Percentiles rank a stretch among this genome's conserved stretches.
Evolutionary conservation across 2,113 vertebrate species (phyloP).

Genomic region (Poecile atricapillus): DNA sequence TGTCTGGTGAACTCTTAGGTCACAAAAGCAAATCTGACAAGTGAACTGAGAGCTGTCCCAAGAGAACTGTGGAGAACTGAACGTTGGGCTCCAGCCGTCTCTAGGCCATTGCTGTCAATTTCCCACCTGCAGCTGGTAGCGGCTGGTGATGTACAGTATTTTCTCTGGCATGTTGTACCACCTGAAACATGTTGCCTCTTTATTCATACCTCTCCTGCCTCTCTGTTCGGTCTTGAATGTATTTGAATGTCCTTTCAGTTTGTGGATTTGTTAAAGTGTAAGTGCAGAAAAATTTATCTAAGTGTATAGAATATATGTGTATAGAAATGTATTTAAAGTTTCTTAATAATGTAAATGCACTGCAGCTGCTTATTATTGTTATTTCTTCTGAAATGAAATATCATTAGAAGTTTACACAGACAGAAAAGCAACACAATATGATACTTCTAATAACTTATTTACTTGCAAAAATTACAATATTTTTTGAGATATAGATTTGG

Average conservation of each 20-base stretch:
- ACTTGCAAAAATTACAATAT: neutral
- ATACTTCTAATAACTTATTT: slow-evolving; percentile 16
- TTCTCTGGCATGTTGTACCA: neutral
- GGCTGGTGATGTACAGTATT: neutral
- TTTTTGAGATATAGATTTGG: neutral
- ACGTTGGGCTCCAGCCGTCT: neutral
- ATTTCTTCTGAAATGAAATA: neutral
- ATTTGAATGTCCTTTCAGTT: neutral
- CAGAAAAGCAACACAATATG: neutral
- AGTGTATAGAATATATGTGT: neutral
- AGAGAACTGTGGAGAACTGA: neutral
- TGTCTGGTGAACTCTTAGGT: neutral
- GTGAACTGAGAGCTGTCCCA: neutral
- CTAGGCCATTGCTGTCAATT: neutral
- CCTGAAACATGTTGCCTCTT: neutral
- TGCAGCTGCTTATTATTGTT: neutral
- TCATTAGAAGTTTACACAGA: neutral
- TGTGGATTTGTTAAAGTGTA: slow-evolving; percentile 4
- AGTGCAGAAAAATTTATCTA: neutral
- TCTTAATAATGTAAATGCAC: slow-evolving; percentile 2
- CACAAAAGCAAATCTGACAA: neutral
- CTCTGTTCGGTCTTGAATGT: neutral
- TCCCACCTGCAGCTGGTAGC: neutral
- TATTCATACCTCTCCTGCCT: neutral
- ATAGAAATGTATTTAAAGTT: neutral